Evolutionary conservation across 2,888 invertebrate genomes (phyloP).

Genomic region (Coleophora deauratella): DNA sequence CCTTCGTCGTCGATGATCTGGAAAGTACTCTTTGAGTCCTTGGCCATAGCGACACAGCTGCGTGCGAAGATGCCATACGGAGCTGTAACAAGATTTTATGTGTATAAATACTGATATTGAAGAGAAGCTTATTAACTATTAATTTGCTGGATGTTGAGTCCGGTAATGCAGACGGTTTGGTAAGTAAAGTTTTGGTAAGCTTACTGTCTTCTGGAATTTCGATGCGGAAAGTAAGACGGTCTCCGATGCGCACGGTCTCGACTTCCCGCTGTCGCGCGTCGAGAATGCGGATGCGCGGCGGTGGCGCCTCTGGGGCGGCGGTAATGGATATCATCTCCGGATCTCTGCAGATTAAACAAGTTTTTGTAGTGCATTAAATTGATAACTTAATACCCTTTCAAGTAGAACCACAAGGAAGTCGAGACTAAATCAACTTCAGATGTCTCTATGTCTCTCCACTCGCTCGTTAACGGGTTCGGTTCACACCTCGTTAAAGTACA

Average conservation of each 20-base stretch:
- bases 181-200: conserved; percentile 40
- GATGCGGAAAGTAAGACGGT: conserved; percentile 94
- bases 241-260: conserved; percentile 95
- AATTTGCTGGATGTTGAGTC: too few species aligned
- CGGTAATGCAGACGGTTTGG: too few species aligned
- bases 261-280: conserved; percentile 91
- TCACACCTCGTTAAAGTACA: conserved; percentile 14
- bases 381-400: too few species aligned
- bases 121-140: too few species aligned
- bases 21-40: conserved; percentile 96
- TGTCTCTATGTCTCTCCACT: too few species aligned
- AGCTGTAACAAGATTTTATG: conserved; percentile 74
- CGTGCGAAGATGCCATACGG: conserved; percentile 96
- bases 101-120: background rate
- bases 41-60: conserved; percentile 97
- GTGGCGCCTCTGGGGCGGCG: conserved; percentile 94
- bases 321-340: conserved; percentile 97
- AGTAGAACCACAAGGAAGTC: too few species aligned
- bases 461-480: conserved; percentile 1
- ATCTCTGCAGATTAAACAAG: conserved; percentile 73
- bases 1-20: conserved; percentile 97
- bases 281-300: conserved; percentile 93
- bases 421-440: too few species aligned
- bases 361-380: background rate
- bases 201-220: conserved; percentile 97